Percentiles rank a stretch among this genome's conserved stretches.
These are phyloP conservation scores for Scartelaos histophorus DNA, from an alignment of 2,113 vertebrate genomes.

Conservation along the genomic window DNA sequence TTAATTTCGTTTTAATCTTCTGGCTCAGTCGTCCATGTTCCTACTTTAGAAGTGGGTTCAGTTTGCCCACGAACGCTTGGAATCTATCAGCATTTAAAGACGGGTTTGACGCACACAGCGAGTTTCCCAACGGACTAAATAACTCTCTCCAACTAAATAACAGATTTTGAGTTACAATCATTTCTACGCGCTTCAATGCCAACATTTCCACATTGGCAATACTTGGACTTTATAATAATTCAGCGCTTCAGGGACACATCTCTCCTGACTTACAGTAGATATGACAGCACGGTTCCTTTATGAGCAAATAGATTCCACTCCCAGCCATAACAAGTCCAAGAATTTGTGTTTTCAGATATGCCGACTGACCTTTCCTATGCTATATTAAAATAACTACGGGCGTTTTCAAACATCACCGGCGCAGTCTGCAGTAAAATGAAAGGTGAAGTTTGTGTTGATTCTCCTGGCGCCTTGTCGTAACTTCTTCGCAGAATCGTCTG, in stretches of 20 bases:
- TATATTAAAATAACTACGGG: slow-evolving; percentile 69
- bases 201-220: neutral
- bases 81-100: no score
- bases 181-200: neutral
- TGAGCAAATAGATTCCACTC: slow-evolving; percentile 47
- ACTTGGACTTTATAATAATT: slow-evolving; percentile 32
- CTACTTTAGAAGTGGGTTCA: no score
- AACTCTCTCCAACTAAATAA: neutral
- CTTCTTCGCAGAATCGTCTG: slow-evolving; percentile 32
- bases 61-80: no score
- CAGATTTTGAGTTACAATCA: neutral
- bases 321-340: slow-evolving; percentile 48
- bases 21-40: no score
- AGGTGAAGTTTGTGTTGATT: slow-evolving; percentile 36
- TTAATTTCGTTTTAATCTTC: no score
- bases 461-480: slow-evolving; percentile 35
- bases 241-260: slow-evolving; percentile 20
- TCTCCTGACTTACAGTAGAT: slow-evolving; percentile 17
- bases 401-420: slow-evolving; percentile 55
- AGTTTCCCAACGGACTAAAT: no score
- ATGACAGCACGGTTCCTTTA: slow-evolving; percentile 19
- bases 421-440: slow-evolving; percentile 67
- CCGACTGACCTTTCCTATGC: slow-evolving; percentile 72
- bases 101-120: no score
- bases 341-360: slow-evolving; percentile 66